Evolutionary conservation across 2,888 invertebrate genomes (phyloP).

Genomic region (Caenorhabditis japonica): DNA sequence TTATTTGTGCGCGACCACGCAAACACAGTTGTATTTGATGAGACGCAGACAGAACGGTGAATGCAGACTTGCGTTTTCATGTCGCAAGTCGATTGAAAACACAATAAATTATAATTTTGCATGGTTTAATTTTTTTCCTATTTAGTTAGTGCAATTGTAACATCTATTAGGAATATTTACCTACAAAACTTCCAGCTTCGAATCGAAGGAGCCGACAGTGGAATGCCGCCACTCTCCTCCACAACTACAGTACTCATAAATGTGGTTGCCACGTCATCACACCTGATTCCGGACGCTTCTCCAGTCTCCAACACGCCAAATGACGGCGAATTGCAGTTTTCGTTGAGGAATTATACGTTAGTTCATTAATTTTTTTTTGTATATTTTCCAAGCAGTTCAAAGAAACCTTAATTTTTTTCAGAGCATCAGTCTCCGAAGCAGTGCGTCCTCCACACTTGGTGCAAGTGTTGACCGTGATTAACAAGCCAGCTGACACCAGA

Average conservation of each 20-base stretch:
- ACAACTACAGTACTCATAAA: constrained; percentile 84
- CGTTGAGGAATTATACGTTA: constrained; percentile 72
- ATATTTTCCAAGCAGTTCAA: not conserved
- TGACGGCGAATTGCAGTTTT: constrained; percentile 70
- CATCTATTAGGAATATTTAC: no score
- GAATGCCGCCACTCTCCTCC: constrained; percentile 87
- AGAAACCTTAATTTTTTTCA: constrained; percentile 48
- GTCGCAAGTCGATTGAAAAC: no score
- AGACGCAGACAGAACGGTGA: no score
- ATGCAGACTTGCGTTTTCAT: no score
- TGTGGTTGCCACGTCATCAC: constrained; percentile 64
- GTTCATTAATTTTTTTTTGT: constrained; percentile 12
- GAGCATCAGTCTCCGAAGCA: constrained; percentile 73
- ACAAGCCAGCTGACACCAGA: constrained; percentile 72
- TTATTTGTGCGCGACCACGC: no score
- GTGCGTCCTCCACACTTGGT: constrained; percentile 74
- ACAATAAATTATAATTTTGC: no score
- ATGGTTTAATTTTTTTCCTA: no score
- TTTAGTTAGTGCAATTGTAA: no score
- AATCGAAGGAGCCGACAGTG: constrained; percentile 90
- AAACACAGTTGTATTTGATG: no score
- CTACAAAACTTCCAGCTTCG: constrained; percentile 77
- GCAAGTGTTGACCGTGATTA: constrained; percentile 70
- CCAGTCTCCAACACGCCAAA: constrained; percentile 56
- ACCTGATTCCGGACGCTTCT: constrained; percentile 60